phyloP scores from a whole-genome alignment of 2,113 vertebrate species.

The Argyrosomus japonicus region DNA sequence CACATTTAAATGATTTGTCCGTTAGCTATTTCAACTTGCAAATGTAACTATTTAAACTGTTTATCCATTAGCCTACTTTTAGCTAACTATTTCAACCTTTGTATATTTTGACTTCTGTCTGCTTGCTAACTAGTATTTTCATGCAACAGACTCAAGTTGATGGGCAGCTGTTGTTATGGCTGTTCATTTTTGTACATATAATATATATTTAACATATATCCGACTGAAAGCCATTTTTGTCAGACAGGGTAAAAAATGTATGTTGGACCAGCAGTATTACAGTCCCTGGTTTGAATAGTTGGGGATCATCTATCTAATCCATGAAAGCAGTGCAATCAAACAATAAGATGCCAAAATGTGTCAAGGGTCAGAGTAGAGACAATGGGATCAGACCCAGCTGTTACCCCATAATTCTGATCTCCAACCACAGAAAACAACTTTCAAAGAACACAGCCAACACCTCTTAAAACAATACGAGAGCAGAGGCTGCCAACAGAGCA shows the following conservation, averaged over 20 bases:
- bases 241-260: too few species aligned
- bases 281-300: background rate
- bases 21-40: background rate
- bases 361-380: slow-evolving; percentile 54
- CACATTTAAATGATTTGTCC: too few species aligned
- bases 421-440: slow-evolving; percentile 73
- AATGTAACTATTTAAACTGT: background rate
- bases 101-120: background rate
- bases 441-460: slow-evolving; percentile 75
- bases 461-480: slow-evolving; percentile 73
- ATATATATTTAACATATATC: too few species aligned
- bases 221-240: too few species aligned
- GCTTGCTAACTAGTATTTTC: background rate
- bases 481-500: slow-evolving; percentile 58
- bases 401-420: slow-evolving; percentile 46
- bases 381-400: slow-evolving; percentile 42
- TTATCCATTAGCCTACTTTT: background rate
- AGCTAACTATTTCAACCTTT: background rate
- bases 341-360: slow-evolving; percentile 14
- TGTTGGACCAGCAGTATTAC: too few species aligned
- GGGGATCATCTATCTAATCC: background rate
- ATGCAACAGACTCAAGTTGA: too few species aligned
- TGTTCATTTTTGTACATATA: background rate
- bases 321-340: background rate
- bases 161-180: too few species aligned